Evolutionary conservation across 2,888 invertebrate species (phyloP).

Genomic region (Heptascelio sp.): DNA sequence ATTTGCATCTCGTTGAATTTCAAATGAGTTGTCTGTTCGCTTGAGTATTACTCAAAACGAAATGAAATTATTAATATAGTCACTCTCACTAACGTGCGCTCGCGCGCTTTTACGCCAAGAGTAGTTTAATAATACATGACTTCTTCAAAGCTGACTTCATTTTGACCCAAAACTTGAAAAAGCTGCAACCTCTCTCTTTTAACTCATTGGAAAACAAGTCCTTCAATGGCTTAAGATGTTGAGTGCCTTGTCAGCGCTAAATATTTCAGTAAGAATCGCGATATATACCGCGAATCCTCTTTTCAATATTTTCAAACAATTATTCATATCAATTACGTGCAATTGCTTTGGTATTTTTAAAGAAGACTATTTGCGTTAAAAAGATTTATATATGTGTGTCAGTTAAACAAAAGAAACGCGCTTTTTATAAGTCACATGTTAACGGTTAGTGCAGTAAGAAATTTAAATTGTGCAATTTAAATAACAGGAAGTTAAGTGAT

Average conservation of each 20-base stretch:
- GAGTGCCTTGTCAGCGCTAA: slow-evolving; percentile 72
- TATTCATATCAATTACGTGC: slow-evolving; percentile 21
- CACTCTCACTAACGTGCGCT: slow-evolving; percentile 58
- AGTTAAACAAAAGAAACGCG: no score
- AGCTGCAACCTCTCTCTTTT: slow-evolving; percentile 67
- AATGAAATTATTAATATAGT: slow-evolving; percentile 81
- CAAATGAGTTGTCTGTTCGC: slow-evolving; percentile 78
- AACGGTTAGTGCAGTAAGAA: no score
- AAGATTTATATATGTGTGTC: no score
- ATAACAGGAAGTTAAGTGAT: no score
- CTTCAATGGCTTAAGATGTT: slow-evolving; percentile 59
- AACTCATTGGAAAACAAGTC: slow-evolving; percentile 60
- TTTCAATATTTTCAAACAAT: slow-evolving; percentile 30
- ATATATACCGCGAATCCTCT: slow-evolving; percentile 20
- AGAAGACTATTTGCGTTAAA: not conserved
- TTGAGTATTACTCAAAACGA: slow-evolving; percentile 78
- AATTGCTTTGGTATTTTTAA: not conserved
- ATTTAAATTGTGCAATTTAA: no score
- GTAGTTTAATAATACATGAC: slow-evolving; percentile 75
- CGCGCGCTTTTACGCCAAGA: slow-evolving; percentile 66
- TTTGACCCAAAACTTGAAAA: slow-evolving; percentile 77
- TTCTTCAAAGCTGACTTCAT: slow-evolving; percentile 63
- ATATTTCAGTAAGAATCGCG: slow-evolving; percentile 55
- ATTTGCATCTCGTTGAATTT: slow-evolving; percentile 84
- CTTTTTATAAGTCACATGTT: no score